Percentiles rank a stretch among this genome's conserved stretches.
Evolutionary conservation across 2,797 vertebrate genomes (phyloP).

Genomic region (Perodicticus potto): DNA sequence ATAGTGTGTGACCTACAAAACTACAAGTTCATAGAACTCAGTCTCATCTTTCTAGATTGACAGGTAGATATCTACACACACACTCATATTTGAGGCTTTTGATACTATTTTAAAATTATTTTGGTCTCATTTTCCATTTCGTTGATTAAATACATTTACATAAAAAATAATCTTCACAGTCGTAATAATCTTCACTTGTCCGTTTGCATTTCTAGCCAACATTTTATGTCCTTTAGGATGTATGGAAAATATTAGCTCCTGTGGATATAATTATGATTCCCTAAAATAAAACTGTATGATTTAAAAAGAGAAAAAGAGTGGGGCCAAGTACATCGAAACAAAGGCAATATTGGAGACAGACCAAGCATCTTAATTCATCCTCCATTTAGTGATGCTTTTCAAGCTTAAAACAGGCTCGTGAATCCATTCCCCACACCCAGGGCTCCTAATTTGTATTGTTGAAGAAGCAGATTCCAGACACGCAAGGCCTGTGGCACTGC

Average conservation of each 20-base stretch:
- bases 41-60: background rate
- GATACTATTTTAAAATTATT: conserved; percentile 5
- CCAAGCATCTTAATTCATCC: background rate
- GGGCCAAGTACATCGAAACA: background rate
- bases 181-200: background rate
- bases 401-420: background rate
- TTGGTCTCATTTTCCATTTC: background rate
- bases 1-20: background rate
- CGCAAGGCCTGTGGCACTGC: background rate
- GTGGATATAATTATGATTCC: background rate
- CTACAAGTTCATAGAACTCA: background rate
- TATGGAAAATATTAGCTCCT: background rate
- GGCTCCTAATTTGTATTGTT: background rate
- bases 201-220: background rate
- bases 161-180: background rate
- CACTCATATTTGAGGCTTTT: background rate
- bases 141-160: background rate
- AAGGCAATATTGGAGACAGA: background rate
- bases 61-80: background rate
- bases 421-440: background rate
- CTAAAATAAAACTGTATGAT: conserved; percentile 17
- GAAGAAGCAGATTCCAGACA: background rate
- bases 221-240: background rate
- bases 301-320: background rate
- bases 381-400: background rate